These are phyloP conservation scores for Mylabris phalerata DNA, from an alignment of 1,140 invertebrate genomes.

Conservation along the genomic window DNA sequence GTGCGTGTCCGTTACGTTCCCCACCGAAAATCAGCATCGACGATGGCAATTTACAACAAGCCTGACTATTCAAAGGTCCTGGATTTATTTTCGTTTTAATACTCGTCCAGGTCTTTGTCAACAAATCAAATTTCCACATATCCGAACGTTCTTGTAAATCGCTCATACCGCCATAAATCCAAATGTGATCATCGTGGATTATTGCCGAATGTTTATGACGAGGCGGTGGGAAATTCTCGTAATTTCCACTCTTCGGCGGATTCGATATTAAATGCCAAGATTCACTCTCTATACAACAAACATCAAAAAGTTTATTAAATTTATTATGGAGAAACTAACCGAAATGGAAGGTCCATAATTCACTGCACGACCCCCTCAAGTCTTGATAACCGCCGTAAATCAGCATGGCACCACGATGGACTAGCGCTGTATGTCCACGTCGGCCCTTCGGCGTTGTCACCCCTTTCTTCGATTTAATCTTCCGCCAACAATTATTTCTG, in stretches of 20 bases:
- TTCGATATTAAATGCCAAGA: conserved; percentile 61
- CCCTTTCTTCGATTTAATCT: conserved; percentile 52
- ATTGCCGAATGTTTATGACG: conserved; percentile 82
- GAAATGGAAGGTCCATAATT: conserved; percentile 85
- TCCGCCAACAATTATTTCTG: conserved; percentile 63
- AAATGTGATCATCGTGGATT: conserved; percentile 70
- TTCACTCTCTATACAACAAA: conserved; percentile 56
- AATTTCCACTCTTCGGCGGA: conserved; percentile 25
- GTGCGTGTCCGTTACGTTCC: conserved; percentile 62
- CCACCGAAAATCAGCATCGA: conserved; percentile 82
- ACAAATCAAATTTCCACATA: conserved; percentile 77
- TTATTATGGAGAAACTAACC: conserved; percentile 48
- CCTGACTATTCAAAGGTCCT: conserved; percentile 73
- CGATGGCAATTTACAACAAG: conserved; percentile 68
- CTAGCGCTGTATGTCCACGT: conserved; percentile 74
- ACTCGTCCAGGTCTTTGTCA: conserved; percentile 59
- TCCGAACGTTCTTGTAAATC: conserved; percentile 75
- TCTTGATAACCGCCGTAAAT: conserved; percentile 89
- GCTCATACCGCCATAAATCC: conserved; percentile 85
- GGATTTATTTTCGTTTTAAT: conserved; percentile 64
- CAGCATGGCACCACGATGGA: conserved; percentile 72
- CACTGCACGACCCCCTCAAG: conserved; percentile 72
- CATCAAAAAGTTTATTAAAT: not conserved
- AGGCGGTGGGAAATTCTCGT: conserved; percentile 55
- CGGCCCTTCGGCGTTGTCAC: conserved; percentile 62